These are phyloP conservation scores for Galago senegalensis DNA, from an alignment of 2,797 vertebrate genomes.

Conservation along the genomic window DNA sequence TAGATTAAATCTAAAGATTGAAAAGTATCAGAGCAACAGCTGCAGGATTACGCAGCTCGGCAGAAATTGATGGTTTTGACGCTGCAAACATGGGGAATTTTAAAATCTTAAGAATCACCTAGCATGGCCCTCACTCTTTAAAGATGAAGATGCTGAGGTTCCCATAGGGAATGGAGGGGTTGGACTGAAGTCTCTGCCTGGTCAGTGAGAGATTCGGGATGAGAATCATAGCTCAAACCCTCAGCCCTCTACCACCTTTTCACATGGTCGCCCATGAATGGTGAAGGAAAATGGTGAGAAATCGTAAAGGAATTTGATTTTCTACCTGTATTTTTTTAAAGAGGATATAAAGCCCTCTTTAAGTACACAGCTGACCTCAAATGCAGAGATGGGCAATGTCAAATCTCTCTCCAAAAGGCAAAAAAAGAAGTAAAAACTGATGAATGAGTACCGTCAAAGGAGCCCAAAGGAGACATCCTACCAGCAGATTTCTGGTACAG, in stretches of 20 bases:
- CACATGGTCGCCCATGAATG: background rate
- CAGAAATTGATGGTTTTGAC: conserved; percentile 71
- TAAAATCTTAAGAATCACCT: conserved; percentile 58
- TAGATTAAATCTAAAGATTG: conserved; percentile 87
- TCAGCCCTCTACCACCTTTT: background rate
- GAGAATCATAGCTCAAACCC: background rate
- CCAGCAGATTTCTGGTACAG: background rate
- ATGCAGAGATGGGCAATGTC: background rate
- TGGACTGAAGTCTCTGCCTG: background rate
- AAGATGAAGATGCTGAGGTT: background rate
- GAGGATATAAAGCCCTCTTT: conserved; percentile 11
- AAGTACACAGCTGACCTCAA: conserved; percentile 16
- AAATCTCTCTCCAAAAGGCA: background rate
- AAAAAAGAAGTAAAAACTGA: background rate
- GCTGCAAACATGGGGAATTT: conserved; percentile 62
- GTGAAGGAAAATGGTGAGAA: background rate
- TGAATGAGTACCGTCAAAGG: background rate
- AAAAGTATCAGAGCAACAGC: conserved; percentile 81
- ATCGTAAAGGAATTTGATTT: background rate
- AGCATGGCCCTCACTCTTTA: background rate
- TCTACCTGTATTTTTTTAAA: background rate
- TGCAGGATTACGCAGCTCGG: conserved; percentile 77
- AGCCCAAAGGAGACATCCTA: background rate
- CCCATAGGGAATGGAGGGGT: background rate
- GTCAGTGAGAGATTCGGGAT: background rate